phyloP scores from a whole-genome alignment of 1,140 invertebrate genomes.

The Nephotettix cincticeps region DNA sequence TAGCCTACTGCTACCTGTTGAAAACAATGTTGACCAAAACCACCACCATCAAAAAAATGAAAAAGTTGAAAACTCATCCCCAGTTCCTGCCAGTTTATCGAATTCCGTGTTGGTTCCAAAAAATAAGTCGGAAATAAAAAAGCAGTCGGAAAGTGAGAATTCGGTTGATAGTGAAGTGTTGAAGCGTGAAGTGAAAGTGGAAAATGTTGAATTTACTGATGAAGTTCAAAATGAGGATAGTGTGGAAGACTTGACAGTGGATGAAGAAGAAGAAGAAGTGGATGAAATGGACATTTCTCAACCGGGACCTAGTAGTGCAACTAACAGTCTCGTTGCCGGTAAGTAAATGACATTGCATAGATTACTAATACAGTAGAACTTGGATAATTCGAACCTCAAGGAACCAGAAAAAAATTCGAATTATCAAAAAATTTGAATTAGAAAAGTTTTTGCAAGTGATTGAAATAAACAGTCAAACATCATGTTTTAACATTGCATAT shows the following conservation, averaged over 20 bases:
- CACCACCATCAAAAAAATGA: not conserved
- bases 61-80: not conserved
- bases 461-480: too few relatives aligned
- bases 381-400: too few relatives aligned
- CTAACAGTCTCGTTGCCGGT: slow-evolving; percentile 32
- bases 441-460: too few relatives aligned
- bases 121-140: not conserved
- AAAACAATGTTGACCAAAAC: slow-evolving; percentile 5
- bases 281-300: slow-evolving; percentile 35
- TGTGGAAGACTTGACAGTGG: slow-evolving; percentile 38
- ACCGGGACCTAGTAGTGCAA: slow-evolving; percentile 35
- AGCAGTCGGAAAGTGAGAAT: not conserved
- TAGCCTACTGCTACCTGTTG: not conserved
- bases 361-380: too few relatives aligned
- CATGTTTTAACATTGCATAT: too few relatives aligned
- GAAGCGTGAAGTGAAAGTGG: slow-evolving; percentile 16
- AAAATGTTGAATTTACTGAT: slow-evolving; percentile 22
- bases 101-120: not conserved
- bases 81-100: not conserved
- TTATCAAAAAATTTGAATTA: too few relatives aligned
- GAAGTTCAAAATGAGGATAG: slow-evolving; percentile 37
- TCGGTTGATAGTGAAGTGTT: not conserved
- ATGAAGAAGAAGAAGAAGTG: slow-evolving; percentile 37
- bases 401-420: too few relatives aligned
- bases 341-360: too few relatives aligned